Base-by-base conservation (phyloP, 2,888 invertebrate species). In the Alentia gelatinosa region DNA sequence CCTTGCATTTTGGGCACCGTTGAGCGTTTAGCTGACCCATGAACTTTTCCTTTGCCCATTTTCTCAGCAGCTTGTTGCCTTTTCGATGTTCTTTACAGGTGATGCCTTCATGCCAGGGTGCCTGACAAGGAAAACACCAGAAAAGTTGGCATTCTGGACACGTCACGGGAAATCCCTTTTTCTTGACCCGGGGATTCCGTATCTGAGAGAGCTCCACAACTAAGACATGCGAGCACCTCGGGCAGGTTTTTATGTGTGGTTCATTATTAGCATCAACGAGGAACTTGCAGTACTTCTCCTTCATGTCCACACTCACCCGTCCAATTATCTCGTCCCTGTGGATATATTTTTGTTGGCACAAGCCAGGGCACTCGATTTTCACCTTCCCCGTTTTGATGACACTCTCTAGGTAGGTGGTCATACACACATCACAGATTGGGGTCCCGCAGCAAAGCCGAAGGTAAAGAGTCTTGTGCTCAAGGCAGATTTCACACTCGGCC, bases 61-160 rank as follows among this genome's bases (percentile, higher is more conserved):
- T 92, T 92, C 95, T 95, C 26, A 96, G 93, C 89, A 96, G 93
- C 35, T 94, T 94, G 92, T 96, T 96, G 9, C 96, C 96, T 90
- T 95, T 95, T 26, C 93, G 92, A 92, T 94, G 96, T 26, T 91
- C 94, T 91, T 95, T 95, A 93, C 96, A 96, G 1, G 95, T 94
- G 19, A 96, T 91, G 0, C 94, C 94, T 42, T 93, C 93, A 92
- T 96, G 96, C 94, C 95, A 96, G 0, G 96, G 96, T 9, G 96
- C 95, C 91, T 96, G 96, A 90, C 96, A 96, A 1, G 93, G 93
- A 92, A 96, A 96, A 92, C 96, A 96, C 96, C 96, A 96, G 37
- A 93, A 92, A 30, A 96, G 93, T 1, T 92, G 42, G 92, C 96
- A 96, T 56, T 94, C 94, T 0, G 93, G 91, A 92, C 96, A 96